Percentiles rank a stretch among this genome's conserved stretches.
These are phyloP conservation scores for Eupithecia subfuscata DNA, from an alignment of 2,888 invertebrate genomes.

Conservation along the genomic window DNA sequence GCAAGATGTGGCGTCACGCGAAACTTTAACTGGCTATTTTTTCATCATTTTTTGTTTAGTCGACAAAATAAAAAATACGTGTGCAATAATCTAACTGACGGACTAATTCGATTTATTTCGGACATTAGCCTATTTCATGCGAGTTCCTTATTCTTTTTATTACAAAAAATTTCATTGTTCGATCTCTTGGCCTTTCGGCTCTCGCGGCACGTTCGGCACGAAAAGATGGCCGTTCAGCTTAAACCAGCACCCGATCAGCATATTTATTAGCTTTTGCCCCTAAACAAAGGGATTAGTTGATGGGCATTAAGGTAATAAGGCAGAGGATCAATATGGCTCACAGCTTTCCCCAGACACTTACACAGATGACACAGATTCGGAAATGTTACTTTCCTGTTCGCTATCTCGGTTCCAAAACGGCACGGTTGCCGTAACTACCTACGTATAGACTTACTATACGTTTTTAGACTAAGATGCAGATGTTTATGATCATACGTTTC, in stretches of 20 bases:
- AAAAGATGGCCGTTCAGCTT: neutral
- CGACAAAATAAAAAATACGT: too few species aligned
- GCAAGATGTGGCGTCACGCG: too few species aligned
- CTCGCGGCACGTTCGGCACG: neutral
- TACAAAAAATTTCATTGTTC: neutral
- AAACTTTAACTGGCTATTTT: too few species aligned
- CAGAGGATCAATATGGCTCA: neutral
- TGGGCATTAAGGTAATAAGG: neutral
- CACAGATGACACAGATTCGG: neutral
- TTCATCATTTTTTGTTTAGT: too few species aligned
- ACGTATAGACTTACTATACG: too few species aligned
- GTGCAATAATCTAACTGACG: too few species aligned
- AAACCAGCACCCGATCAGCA: neutral
- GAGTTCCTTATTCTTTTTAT: neutral
- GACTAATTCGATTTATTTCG: too few species aligned
- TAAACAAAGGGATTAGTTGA: conserved; percentile 3
- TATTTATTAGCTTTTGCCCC: neutral
- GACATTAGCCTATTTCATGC: too few species aligned
- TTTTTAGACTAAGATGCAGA: too few species aligned
- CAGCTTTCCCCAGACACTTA: neutral
- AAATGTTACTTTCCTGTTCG: neutral
- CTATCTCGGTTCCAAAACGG: neutral
- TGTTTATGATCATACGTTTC: too few species aligned
- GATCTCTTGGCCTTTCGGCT: neutral
- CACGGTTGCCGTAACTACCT: neutral